Conservation (phyloP, 2,888 invertebrate species). For the Apamea sordens region DNA sequence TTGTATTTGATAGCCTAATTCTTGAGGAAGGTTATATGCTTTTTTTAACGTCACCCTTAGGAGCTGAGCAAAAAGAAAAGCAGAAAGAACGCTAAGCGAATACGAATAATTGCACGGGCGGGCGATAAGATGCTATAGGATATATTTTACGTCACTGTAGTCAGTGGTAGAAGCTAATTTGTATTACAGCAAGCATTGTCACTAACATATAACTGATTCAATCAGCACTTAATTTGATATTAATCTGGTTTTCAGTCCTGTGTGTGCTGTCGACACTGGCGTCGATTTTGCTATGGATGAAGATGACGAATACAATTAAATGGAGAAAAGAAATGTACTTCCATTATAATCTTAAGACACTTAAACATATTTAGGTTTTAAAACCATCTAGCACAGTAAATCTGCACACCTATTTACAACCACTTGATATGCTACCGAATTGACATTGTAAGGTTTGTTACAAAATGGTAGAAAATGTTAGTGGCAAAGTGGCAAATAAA, state of each 20-base stretch:
- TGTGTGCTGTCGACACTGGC: slow-evolving; percentile 94
- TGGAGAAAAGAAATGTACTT: slow-evolving; percentile 11
- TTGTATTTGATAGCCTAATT: background rate
- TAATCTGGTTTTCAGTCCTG: slow-evolving; percentile 91
- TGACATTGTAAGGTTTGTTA: background rate
- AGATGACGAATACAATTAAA: slow-evolving; percentile 91
- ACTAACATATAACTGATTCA: background rate
- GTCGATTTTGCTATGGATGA: slow-evolving; percentile 97
- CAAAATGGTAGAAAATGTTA: background rate
- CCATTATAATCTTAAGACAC: slow-evolving; percentile 30
- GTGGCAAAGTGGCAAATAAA: background rate
- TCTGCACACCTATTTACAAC: slow-evolving; percentile 2
- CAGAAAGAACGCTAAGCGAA: background rate
- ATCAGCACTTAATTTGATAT: background rate
- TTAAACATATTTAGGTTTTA: slow-evolving; percentile 10
- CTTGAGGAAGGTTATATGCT: background rate
- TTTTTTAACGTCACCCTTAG: background rate
- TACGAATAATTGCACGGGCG: background rate
- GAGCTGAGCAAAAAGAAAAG: background rate
- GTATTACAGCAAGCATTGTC: slow-evolving; percentile 1
- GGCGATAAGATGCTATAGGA: background rate
- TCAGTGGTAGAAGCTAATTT: background rate
- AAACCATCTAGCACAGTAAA: slow-evolving; percentile 11
- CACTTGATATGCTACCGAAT: background rate
- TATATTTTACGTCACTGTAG: background rate